Evolutionary conservation across 2,113 vertebrate species (phyloP), one percentile per base, ranked within the genome.

Genomic region (Heterotilapia buettikoferi): DNA sequence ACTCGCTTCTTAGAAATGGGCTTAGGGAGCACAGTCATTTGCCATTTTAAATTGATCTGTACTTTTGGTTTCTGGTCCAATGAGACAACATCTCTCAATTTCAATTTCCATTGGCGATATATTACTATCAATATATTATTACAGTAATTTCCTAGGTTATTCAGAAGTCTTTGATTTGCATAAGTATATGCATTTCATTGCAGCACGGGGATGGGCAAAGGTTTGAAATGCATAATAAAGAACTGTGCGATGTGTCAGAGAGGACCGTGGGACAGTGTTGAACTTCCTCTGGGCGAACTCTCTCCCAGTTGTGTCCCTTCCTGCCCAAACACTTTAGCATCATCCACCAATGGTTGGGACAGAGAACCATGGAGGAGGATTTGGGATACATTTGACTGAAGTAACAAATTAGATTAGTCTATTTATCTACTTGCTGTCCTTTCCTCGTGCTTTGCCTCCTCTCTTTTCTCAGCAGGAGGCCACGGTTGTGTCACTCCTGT

Each of bases 271-370:
- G 89, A 86, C 31, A 82, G 90, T 85, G 92, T 38, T 80, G 87
- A 87, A 90, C 81, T 90, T 92, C 92, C 93, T 93, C 84, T 53
- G 85, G 93, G 90, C 87, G 6, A 88, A 45, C 36, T 80, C 53
- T 79, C 87, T 92, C 86, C 93, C 86, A 38, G 82, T 90, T 92
- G 91, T 88, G 89, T 93, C 88, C 63, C 90, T 83, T 88, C 57
- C 93, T 94, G 94, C 92, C 94, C 83, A 86, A 93, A 95, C 91
- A 89, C 90, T 89, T 95, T 94, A 95, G 90, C 94, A 53, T 96
- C 94, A 95, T 53, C 82, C 81, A 8, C 45, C 53, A 7, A 21
- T 3, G 43, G 73, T 38, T 43, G 80, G 83, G 85, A 90, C 88
- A 31, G 86, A 73, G 84, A 54, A 71, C 43, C 91, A 79, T 79